These are phyloP conservation scores for Glyptemys insculpta DNA, from an alignment of 2,797 vertebrate genomes.

Conservation along the genomic window DNA sequence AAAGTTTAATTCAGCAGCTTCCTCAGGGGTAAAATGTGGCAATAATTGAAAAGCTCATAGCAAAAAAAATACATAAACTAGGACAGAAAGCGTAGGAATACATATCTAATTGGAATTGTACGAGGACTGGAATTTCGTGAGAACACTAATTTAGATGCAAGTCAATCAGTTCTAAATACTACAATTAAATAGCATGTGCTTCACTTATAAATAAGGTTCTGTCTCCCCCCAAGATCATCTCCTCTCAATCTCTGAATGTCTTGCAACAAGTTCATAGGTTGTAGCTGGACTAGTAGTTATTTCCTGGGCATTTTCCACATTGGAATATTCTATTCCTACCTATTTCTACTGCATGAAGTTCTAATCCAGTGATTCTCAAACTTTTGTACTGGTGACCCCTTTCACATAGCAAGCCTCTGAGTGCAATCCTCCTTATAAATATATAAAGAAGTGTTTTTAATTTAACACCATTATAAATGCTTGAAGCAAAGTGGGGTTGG, in stretches of 20 bases:
- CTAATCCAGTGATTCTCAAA: too few species aligned
- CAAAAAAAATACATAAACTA: background rate
- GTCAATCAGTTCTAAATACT: background rate
- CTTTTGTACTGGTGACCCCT: too few species aligned
- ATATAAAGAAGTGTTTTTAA: too few species aligned
- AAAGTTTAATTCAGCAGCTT: background rate
- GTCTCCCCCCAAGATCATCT: background rate
- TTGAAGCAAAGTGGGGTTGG: too few species aligned
- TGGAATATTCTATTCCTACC: background rate
- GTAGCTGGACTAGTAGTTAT: background rate
- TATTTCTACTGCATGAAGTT: background rate
- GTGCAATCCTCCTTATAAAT: too few species aligned
- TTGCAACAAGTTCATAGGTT: background rate
- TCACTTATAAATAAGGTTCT: background rate
- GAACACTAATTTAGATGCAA: slow-evolving; percentile 19
- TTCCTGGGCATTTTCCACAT: slow-evolving; percentile 25
- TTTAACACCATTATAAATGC: too few species aligned
- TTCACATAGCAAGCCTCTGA: too few species aligned
- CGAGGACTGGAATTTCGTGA: background rate
- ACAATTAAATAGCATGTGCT: slow-evolving; percentile 19
- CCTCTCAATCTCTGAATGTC: background rate
- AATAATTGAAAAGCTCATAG: background rate
- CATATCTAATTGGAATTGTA: background rate
- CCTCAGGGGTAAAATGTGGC: background rate
- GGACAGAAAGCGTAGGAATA: background rate